Base-by-base conservation (phyloP, 2,888 invertebrate species). In the Drosophila stalkeri region DNA sequence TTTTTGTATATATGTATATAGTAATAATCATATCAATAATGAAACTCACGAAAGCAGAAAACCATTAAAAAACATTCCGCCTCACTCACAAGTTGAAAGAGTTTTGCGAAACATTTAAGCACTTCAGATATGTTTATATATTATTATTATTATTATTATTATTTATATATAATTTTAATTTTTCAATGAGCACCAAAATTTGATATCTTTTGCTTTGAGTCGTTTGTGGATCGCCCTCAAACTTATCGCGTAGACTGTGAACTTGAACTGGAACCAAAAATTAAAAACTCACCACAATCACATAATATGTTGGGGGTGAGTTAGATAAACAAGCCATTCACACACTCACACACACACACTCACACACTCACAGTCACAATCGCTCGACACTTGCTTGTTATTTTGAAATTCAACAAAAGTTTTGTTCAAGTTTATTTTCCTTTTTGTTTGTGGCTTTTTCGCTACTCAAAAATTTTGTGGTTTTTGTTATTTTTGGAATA, bases 391-490 rank as follows among this genome's bases (percentile, higher is more conserved):
- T 27, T 27, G 27, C 6, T 3, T 3, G 61, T 75, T 77, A 71
- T 80, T 78, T 80, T 74, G 27, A 70, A 74, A 44, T 74, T 77
- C 70, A 74, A 77, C 74, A 77, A 74, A 33, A 39, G 27, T 37
- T 55, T 60, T 63, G 9, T 31, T 71, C 18, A 43, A 37, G 43
- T 47, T 41, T 47, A 49, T 47, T 46, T 60, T 43, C 23, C 14
- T 59, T 59, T 43, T 59, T 44, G 49, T 67, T 55, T 39, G 20
- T 46, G 64, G 63, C 31, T 51, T 74, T 62, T 39, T 51, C 49
- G 61, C n/a, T 41, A 23, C 49, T 23, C 43, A 35, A 51, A 12
- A 37, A 14, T 41, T 37, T 56, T 27, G 55, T 49, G 39, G 12
- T 56, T 56, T 49, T 43, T 7, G 5, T 35, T 46, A 46, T 46